phyloP scores from a whole-genome alignment of 2,113 vertebrate species.

The Coptodon rendalli region DNA sequence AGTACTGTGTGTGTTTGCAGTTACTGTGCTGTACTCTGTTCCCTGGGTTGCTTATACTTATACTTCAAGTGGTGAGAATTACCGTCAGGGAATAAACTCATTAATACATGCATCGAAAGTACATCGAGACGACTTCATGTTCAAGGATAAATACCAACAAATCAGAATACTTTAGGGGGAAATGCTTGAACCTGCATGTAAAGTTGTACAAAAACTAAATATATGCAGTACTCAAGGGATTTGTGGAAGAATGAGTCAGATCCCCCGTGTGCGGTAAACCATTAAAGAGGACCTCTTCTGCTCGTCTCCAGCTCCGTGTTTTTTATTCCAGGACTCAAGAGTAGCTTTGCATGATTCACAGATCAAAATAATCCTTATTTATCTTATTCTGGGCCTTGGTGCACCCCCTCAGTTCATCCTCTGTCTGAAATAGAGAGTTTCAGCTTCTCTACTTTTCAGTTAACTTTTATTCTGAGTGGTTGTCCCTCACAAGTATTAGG shows the following conservation, averaged over 20 bases:
- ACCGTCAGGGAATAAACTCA: neutral
- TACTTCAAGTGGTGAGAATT: neutral
- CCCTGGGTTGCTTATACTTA: neutral
- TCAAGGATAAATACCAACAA: neutral
- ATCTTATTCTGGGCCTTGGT: neutral
- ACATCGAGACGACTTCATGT: neutral
- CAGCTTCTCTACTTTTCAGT: neutral
- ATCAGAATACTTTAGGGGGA: neutral
- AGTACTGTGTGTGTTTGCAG: neutral
- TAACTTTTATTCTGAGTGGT: neutral
- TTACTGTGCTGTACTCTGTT: neutral
- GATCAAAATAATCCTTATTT: neutral
- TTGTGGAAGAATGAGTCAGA: neutral
- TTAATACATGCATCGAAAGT: neutral
- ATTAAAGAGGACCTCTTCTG: neutral
- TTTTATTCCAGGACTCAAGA: neutral
- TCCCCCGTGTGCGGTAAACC: neutral
- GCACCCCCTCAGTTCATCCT: neutral
- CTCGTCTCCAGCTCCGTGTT: neutral
- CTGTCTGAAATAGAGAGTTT: neutral
- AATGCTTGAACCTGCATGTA: neutral
- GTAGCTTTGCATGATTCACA: neutral
- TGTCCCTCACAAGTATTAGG: neutral
- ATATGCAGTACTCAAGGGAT: neutral
- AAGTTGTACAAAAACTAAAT: neutral